Evolutionary conservation across 2,797 vertebrate genomes (phyloP).

Genomic region (Chromis chromis): DNA sequence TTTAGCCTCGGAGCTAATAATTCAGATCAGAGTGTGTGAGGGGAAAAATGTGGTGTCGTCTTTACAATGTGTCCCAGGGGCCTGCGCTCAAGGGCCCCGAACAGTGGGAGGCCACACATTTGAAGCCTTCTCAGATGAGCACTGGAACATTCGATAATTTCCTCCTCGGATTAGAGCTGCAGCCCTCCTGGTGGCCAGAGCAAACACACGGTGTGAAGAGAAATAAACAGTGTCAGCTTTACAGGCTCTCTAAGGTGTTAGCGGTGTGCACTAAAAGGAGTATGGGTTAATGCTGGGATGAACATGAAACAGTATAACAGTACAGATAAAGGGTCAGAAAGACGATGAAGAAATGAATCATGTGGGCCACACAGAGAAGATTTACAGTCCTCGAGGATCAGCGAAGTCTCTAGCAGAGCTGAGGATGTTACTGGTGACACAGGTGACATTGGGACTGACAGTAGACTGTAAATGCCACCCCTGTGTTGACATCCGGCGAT

Average conservation of each 20-base stretch:
- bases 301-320: neutral
- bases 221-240: constrained; percentile 49
- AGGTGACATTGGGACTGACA: constrained; percentile 73
- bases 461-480: constrained; percentile 80
- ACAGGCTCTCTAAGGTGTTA: constrained; percentile 28
- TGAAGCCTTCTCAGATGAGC: constrained; percentile 68
- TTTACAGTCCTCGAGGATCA: constrained; percentile 21
- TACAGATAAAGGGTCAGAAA: neutral
- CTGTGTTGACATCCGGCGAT: constrained; percentile 77
- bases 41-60: constrained; percentile 66
- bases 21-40: constrained; percentile 66
- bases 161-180: constrained; percentile 46
- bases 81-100: constrained; percentile 38
- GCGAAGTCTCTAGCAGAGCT: constrained; percentile 14
- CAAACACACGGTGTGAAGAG: constrained; percentile 57
- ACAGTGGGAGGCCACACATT: constrained; percentile 48
- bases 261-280: constrained; percentile 6
- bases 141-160: constrained; percentile 61
- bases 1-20: constrained; percentile 67
- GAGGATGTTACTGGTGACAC: constrained; percentile 63
- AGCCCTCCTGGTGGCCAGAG: constrained; percentile 47
- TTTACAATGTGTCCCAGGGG: constrained; percentile 65
- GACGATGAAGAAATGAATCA: neutral
- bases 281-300: neutral
- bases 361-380: constrained; percentile 1